phyloP scores from a whole-genome alignment of 2,113 vertebrate species.

The Elaphurus davidianus region DNA sequence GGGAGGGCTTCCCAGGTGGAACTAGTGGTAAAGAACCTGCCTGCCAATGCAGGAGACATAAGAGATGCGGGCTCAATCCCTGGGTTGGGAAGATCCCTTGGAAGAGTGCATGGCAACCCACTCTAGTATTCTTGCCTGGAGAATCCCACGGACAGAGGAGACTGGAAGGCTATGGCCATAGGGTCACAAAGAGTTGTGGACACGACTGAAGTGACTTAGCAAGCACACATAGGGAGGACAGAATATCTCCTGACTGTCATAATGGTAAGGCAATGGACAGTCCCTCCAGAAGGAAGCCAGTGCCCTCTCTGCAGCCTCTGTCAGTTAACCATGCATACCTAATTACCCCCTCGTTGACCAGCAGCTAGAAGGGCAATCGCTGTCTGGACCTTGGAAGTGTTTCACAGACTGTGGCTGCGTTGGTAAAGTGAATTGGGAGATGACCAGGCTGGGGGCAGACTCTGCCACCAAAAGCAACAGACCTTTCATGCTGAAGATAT shows the following conservation, averaged over 20 bases:
- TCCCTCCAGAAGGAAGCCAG: neutral
- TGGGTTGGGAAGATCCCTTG: neutral
- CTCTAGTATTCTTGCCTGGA: neutral
- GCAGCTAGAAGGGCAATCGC: neutral
- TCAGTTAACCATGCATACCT: neutral
- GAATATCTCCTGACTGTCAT: neutral
- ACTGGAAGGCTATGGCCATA: neutral
- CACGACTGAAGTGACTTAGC: neutral
- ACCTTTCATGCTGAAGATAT: neutral
- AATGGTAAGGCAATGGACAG: neutral
- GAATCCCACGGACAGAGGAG: neutral
- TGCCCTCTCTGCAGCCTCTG: neutral
- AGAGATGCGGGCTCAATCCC: rapidly evolving
- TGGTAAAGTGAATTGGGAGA: neutral
- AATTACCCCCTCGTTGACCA: neutral
- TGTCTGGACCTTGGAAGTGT: neutral
- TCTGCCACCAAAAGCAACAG: neutral
- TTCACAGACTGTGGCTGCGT: neutral
- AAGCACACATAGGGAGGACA: neutral
- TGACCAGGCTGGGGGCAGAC: neutral
- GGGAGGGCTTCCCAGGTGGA: neutral
- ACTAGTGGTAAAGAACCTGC: neutral
- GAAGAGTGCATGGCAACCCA: neutral
- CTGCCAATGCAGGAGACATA: neutral
- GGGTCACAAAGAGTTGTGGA: neutral